A percentile compares a stretch with the other conserved stretches of the same genome.
phyloP scores from a whole-genome alignment of 2,797 vertebrate species.

The Eptatretus atami region DNA sequence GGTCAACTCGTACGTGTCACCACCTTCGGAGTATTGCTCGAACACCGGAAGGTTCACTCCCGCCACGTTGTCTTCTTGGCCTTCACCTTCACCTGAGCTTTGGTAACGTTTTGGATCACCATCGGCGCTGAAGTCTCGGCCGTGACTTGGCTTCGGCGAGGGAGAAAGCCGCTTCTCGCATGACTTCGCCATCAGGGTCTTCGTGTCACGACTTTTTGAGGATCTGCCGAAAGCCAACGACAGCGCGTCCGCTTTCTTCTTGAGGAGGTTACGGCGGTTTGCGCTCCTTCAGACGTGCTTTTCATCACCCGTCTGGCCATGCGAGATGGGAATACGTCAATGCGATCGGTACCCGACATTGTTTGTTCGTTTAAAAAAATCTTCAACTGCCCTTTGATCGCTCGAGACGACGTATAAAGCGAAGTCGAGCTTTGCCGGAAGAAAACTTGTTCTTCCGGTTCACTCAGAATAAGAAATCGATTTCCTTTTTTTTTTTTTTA shows the following conservation, averaged over 20 bases:
- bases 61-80: slow-evolving; percentile 95
- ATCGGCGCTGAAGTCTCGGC: slow-evolving; percentile 95
- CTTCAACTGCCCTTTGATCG: no score
- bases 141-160: slow-evolving; percentile 88
- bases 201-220: slow-evolving; percentile 88
- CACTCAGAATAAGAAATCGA: no score
- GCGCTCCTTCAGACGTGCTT: slow-evolving; percentile 82
- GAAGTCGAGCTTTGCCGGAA: no score
- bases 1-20: slow-evolving; percentile 87
- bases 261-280: slow-evolving; percentile 75
- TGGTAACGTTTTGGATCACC: slow-evolving; percentile 93
- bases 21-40: slow-evolving; percentile 91
- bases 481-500: no score
- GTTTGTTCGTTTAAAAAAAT: slow-evolving; percentile 11
- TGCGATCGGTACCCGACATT: slow-evolving; percentile 79
- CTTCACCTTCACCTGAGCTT: slow-evolving; percentile 85
- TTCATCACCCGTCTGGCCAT: slow-evolving; percentile 99
- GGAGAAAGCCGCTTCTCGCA: slow-evolving; percentile 94
- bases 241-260: slow-evolving; percentile 87
- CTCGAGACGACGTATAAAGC: no score
- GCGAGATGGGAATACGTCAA: slow-evolving; percentile 80
- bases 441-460: no score
- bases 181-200: slow-evolving; percentile 92
- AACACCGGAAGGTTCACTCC: slow-evolving; percentile 93
- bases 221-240: slow-evolving; percentile 84